phyloP scores from a whole-genome alignment of 2,888 invertebrate species.

The Heteropelma amictum region DNA sequence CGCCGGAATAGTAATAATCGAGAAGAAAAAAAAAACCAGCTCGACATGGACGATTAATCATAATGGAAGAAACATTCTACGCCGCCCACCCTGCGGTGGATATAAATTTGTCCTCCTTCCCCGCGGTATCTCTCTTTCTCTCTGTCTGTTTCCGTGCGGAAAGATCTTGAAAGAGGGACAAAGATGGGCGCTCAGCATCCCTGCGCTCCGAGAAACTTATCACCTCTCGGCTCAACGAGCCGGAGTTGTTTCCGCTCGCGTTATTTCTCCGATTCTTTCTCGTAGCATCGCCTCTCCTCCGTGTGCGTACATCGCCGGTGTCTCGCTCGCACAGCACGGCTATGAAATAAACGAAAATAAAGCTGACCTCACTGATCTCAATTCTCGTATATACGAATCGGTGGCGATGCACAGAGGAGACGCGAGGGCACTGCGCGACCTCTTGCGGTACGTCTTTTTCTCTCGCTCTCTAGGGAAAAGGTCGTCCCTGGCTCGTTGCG shows the following conservation, averaged over 20 bases:
- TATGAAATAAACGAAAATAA: slow-evolving; percentile 58
- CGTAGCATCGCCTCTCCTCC: neutral
- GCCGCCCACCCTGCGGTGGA: neutral
- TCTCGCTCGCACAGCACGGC: neutral
- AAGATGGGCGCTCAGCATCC: neutral
- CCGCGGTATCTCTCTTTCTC: slow-evolving; percentile 3
- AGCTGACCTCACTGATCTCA: slow-evolving; percentile 55
- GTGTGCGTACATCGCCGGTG: too few relatives aligned
- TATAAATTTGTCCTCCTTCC: slow-evolving; percentile 45
- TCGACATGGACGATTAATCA: slow-evolving; percentile 46
- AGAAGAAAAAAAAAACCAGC: neutral
- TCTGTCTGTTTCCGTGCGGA: too few relatives aligned
- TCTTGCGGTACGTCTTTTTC: neutral
- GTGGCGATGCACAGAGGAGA: slow-evolving; percentile 44
- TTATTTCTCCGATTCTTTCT: slow-evolving; percentile 22
- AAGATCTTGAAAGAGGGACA: slow-evolving; percentile 7
- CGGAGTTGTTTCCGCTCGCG: slow-evolving; percentile 55
- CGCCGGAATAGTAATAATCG: slow-evolving; percentile 29
- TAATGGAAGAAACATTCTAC: slow-evolving; percentile 27
- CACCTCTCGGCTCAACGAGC: slow-evolving; percentile 50
- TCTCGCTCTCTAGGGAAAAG: slow-evolving; percentile 2
- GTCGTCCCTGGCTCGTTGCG: neutral
- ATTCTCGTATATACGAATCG: slow-evolving; percentile 56
- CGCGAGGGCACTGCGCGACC: neutral
- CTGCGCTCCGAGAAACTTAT: slow-evolving; percentile 52